Evolutionary conservation across 2,113 vertebrate genomes (phyloP), one percentile per base, ranked within the genome.

Genomic region (Sinocyclocheilus anshuiensis): DNA sequence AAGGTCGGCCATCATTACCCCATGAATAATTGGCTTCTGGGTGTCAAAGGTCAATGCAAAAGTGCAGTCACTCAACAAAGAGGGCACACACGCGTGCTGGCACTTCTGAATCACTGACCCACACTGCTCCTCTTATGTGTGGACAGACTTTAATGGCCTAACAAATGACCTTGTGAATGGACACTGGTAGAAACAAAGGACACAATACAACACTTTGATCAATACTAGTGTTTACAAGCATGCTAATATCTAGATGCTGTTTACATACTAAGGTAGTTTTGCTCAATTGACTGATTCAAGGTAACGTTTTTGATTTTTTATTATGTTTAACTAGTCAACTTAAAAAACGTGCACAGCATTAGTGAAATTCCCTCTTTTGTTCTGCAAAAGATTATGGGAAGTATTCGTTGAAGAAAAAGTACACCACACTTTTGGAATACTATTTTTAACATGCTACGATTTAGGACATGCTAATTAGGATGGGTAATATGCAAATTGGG

Each of bases 41-140:
- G 57, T 81, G 84, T 82, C 71, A 86, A 79, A 82, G 69, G 89
- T 86, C 89, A 59, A 59, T 50, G n/a, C 74, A 78, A 65, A 79
- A 88, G 87, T 86, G 85, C 82, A 82, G 77, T 84, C 53, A 11
- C 61, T 81, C 71, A 33, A 88, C 86, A 89, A 84, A 89, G 71
- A 65, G 67, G 20, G 33, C 86, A 72, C 72, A 77, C 65, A 42
- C 8, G 8, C 42, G 8, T 8, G 8, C 42, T 42, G 7, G 42
- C 7, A 83, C 72, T 42, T 22, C 77, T 63, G 57, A 24, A 5
- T 74, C 55, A 2, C 8, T 55, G 45, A 65, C 77, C 77, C 57
- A 48, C 67, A 65, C 81, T 72, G 61, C 77, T 39, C 3, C 84
- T 80, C 53, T 86, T 72, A 82, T 77, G 45, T 48, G 42, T 77